Conservation (phyloP, 2,888 invertebrate species). For the Nezara viridula region DNA sequence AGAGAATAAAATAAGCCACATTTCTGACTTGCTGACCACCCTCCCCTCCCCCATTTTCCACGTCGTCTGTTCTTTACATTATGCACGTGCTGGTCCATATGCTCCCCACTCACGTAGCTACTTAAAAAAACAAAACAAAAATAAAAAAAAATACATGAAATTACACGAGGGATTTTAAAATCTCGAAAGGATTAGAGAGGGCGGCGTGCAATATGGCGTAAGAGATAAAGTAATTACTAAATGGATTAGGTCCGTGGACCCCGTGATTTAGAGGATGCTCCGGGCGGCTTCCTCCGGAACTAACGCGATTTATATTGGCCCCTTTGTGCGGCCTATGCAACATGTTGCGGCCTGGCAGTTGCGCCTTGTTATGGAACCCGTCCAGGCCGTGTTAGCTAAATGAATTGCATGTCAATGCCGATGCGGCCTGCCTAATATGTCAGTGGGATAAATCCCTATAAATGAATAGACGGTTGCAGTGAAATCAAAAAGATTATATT, state of each 20-base stretch:
- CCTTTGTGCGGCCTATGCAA: not conserved
- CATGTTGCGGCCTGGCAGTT: not conserved
- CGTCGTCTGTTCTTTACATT: not conserved
- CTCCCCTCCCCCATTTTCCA: not conserved
- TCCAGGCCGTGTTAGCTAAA: not conserved
- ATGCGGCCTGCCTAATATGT: not conserved
- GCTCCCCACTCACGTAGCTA: not conserved
- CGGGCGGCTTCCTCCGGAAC: not conserved
- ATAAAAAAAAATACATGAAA: not conserved
- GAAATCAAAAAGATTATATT: no score
- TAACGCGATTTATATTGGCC: constrained; percentile 13
- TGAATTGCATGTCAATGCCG: not conserved
- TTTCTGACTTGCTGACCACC: not conserved
- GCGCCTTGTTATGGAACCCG: not conserved
- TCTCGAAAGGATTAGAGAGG: not conserved
- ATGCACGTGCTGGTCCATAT: not conserved
- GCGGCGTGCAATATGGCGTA: not conserved
- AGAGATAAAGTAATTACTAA: constrained; percentile 14
- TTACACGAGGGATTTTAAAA: constrained; percentile 20
- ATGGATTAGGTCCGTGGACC: not conserved
- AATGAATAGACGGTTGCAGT: no score
- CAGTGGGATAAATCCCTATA: not conserved
- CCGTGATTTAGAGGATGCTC: not conserved
- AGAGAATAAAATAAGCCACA: not conserved
- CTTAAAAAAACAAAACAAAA: not conserved